Evolutionary conservation across 2,113 vertebrate genomes (phyloP).

Genomic region (Coryphaenoides rupestris): DNA sequence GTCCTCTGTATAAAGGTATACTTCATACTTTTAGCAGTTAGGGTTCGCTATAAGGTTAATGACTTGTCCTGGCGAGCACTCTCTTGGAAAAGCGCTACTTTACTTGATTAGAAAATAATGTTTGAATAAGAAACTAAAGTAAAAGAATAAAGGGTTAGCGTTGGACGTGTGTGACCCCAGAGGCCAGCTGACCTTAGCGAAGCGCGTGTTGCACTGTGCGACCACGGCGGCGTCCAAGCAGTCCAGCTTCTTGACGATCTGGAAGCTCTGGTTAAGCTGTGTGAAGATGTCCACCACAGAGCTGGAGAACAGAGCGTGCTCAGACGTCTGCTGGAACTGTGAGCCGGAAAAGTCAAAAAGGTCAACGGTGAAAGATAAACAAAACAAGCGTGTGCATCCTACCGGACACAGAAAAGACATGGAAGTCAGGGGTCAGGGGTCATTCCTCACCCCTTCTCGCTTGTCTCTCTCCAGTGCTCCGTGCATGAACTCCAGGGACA

Average conservation of each 20-base stretch:
- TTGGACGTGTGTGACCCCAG: no score
- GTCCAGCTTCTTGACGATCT: constrained; percentile 95
- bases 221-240: constrained; percentile 87
- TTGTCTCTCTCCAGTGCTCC: constrained; percentile 95
- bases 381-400: not conserved
- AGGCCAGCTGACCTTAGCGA: constrained; percentile 82
- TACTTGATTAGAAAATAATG: no score
- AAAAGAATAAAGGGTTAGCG: no score
- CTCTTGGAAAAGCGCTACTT: no score
- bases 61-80: no score
- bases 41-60: no score
- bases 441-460: constrained; percentile 85
- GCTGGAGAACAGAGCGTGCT: constrained; percentile 95
- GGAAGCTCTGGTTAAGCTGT: constrained; percentile 97
- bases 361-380: not conserved
- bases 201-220: constrained; percentile 86
- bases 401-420: not conserved
- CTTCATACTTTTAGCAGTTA: no score
- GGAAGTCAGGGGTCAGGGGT: not conserved
- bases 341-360: constrained; percentile 5
- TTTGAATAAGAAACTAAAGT: no score
- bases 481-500: constrained; percentile 92
- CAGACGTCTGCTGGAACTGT: constrained; percentile 95
- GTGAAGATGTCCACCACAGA: constrained; percentile 99
- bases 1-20: no score